phyloP scores from a whole-genome alignment of 2,888 invertebrate species.

The Protophormia terraenovae region DNA sequence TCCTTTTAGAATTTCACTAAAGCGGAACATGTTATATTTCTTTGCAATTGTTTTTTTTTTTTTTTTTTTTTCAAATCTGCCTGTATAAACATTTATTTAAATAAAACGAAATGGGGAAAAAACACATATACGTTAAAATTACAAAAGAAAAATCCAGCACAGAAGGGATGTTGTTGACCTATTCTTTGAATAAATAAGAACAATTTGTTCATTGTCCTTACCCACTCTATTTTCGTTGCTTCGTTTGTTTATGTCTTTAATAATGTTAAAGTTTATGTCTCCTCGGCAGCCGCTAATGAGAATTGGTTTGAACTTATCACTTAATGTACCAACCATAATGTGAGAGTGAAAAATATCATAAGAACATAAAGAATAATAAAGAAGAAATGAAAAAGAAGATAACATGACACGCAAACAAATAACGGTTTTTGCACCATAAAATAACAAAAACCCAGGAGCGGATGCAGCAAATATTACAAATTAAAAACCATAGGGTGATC shows the following conservation, averaged over 20 bases:
- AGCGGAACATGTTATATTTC: constrained; percentile 1
- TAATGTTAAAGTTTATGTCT: constrained; percentile 27
- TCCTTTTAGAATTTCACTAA: background rate
- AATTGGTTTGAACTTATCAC: constrained; percentile 55
- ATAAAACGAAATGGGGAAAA: background rate
- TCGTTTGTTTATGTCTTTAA: constrained; percentile 6
- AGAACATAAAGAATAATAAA: background rate
- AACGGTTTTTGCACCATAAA: background rate
- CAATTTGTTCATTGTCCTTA: constrained; percentile 1
- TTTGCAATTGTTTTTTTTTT: background rate
- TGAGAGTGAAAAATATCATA: background rate
- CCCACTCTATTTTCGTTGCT: background rate
- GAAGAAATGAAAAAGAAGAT: background rate
- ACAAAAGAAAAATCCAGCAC: background rate
- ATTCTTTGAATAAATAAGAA: constrained; percentile 12
- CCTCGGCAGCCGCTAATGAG: constrained; percentile 52
- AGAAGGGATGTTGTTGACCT: background rate
- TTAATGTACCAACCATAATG: constrained; percentile 46
- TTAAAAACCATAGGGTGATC: background rate
- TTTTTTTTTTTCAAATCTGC: background rate
- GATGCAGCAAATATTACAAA: background rate
- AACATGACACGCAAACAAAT: constrained; percentile 16
- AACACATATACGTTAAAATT: background rate
- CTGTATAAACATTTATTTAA: constrained; percentile 20
- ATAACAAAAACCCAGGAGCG: background rate